Evolutionary conservation across 1,140 invertebrate species (phyloP), one percentile per base, ranked within the genome.

Genomic region (Carposina sasakii): DNA sequence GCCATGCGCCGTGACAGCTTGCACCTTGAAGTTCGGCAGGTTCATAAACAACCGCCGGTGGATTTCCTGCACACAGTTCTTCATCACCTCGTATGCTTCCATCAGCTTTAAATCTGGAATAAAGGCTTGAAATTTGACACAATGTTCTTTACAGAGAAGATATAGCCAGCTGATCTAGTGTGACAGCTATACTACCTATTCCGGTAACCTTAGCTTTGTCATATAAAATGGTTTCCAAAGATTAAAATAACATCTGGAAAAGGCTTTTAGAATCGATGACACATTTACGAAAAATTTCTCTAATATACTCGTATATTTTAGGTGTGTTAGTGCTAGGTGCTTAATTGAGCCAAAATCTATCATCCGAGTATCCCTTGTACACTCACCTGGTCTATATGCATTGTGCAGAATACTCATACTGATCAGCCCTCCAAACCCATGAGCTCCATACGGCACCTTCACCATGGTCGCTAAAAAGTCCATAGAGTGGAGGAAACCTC

Each of bases 351-450:
- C n/a, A n/a, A n/a, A n/a, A n/a, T n/a, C 41, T 24, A 10, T 46
- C 5, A 16, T 19, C 24, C 13, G 22, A 26, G 3, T 49, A 22
- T 12, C 15, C n/a, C n/a, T n/a, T n/a, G 12, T 40, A 57, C 57
- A 43, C 61, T 60, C 30, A 94, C 93, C 90, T 59, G 87, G 75
- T 62, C 90, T 90, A 77, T 98, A 93, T 71, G 95, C 92, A 62
- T 93, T 89, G 78, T 99, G 97, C 85, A 99, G 87, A 41, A 99
- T 94, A 58, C 94, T 91, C 12, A 96, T 85, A 9, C 92, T 90
- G 65, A 99, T 96, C 61, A 93, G 90, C 2, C 95, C 94, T 46
- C 96, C 96, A 86, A 99, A 98, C 3, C 98, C 98, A 85, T 98
- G 96, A 21, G 93, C 90, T 55, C 91, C 94, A 85, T 93, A 99